A percentile compares a stretch with the other conserved stretches of the same genome.
Evolutionary conservation across 2,888 invertebrate genomes (phyloP).

Genomic region (Theristus sp.): DNA sequence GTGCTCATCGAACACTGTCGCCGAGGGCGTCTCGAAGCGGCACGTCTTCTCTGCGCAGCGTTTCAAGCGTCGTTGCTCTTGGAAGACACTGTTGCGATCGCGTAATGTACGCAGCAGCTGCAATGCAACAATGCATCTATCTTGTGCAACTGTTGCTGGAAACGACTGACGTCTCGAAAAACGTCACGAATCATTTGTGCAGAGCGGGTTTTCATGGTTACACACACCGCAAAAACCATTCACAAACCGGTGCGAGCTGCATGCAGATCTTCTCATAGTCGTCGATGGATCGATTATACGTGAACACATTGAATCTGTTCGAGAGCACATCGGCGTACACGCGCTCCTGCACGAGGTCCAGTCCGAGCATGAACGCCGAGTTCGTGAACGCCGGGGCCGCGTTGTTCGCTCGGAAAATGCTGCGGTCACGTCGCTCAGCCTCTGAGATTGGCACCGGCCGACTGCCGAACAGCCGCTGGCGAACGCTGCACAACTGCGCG

Average conservation of each 20-base stretch:
- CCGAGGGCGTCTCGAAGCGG: background rate
- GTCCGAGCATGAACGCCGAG: background rate
- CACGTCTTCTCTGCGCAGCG: background rate
- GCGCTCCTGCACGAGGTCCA: background rate
- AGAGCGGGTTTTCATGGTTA: background rate
- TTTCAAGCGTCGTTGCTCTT: background rate
- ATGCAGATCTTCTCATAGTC: background rate
- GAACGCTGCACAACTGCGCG: too few species aligned
- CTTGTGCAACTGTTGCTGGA: too few species aligned
- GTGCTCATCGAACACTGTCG: background rate
- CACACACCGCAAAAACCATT: background rate
- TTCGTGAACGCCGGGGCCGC: background rate
- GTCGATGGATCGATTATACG: background rate
- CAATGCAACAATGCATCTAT: too few species aligned
- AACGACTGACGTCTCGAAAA: too few species aligned
- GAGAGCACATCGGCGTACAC: background rate
- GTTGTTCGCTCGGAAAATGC: background rate
- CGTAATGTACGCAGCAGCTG: background rate
- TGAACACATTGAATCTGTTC: background rate
- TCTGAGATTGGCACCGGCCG: background rate
- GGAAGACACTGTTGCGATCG: background rate
- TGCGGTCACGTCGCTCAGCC: background rate
- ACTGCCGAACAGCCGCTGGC: background rate
- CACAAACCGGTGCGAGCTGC: background rate
- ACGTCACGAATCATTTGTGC: background rate